Conservation (phyloP, 2,113 vertebrate species). For the Phrynosoma platyrhinos region DNA sequence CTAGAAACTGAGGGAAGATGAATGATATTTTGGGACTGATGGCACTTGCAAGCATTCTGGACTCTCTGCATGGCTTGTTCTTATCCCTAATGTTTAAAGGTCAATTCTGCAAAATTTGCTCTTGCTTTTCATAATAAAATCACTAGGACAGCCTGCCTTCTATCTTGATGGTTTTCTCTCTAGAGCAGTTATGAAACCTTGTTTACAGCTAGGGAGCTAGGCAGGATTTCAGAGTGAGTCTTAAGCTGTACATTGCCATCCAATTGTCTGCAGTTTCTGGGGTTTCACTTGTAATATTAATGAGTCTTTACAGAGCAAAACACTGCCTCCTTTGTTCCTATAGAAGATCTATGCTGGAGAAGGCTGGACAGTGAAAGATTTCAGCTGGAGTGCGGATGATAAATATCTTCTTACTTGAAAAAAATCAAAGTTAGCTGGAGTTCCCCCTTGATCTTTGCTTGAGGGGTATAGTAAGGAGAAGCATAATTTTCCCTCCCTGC, state of each 20-base stretch:
- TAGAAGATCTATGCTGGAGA: background rate
- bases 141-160: background rate
- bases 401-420: background rate
- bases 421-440: background rate
- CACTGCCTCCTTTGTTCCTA: constrained; percentile 58
- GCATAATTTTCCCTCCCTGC: background rate
- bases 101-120: constrained; percentile 2
- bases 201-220: background rate
- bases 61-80: background rate
- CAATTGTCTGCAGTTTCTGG: background rate
- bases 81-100: constrained; percentile 14
- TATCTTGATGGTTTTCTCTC: background rate
- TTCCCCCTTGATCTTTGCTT: background rate
- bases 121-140: constrained; percentile 12
- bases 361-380: background rate
- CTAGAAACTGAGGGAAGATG: background rate
- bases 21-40: background rate
- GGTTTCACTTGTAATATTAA: constrained; percentile 30
- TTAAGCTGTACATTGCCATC: constrained; percentile 15
- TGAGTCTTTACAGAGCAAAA: constrained; percentile 21
- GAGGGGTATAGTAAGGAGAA: background rate
- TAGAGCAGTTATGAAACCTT: background rate
- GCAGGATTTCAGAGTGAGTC: background rate
- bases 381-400: too few relatives aligned
- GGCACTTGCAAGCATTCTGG: background rate